Evolutionary conservation across 2,113 vertebrate genomes (phyloP).

Genomic region (Mesitornis unicolor): DNA sequence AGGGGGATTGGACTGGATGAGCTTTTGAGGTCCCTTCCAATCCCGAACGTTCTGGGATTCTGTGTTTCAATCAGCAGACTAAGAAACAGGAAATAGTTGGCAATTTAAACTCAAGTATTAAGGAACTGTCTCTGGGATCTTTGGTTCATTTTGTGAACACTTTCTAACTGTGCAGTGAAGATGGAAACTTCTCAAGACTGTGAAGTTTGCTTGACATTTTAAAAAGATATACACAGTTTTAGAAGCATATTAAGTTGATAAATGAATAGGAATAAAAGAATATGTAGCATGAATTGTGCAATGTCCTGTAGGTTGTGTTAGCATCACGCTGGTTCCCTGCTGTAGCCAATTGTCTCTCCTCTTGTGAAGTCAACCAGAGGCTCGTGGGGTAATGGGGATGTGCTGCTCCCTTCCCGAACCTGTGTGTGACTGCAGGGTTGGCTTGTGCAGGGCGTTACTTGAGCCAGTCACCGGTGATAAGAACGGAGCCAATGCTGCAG

Average conservation of each 20-base stretch:
- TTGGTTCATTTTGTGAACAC: background rate
- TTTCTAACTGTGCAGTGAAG: background rate
- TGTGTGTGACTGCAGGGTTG: fast-evolving
- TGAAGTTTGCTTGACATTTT: background rate
- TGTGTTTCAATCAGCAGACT: background rate
- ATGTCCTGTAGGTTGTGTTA: background rate
- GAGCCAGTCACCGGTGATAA: background rate
- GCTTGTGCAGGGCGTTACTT: background rate
- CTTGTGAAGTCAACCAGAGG: fast-evolving
- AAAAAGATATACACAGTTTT: background rate
- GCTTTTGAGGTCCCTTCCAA: too few relatives aligned
- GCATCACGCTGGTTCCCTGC: background rate
- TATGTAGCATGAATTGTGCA: background rate
- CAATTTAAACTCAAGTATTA: background rate
- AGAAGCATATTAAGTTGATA: background rate
- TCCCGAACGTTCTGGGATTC: too few relatives aligned
- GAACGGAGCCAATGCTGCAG: background rate
- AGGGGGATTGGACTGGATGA: too few relatives aligned
- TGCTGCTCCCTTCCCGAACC: background rate
- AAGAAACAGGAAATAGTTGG: background rate
- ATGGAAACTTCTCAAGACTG: background rate
- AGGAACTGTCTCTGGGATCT: background rate
- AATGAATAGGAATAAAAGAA: too few relatives aligned
- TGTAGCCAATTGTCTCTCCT: background rate
- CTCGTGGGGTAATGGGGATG: background rate